Percentiles rank a stretch among this genome's conserved stretches.
phyloP scores from a whole-genome alignment of 2,888 invertebrate species.

The Liopterus haemorrhoidalis region DNA sequence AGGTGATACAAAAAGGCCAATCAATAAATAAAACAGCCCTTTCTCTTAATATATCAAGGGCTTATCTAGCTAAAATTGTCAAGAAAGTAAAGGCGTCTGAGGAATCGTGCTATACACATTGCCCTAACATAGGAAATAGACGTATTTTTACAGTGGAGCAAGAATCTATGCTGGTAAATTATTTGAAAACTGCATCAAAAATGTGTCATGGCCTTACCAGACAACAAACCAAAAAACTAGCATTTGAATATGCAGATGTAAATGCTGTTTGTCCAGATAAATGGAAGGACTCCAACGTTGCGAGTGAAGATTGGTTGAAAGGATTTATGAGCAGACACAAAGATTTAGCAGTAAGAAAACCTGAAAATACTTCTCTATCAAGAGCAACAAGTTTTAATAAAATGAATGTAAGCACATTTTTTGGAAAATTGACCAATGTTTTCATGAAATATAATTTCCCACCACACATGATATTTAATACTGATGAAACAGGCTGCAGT shows the following conservation, averaged over 20 bases:
- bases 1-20: slow-evolving; percentile 17
- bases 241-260: slow-evolving; percentile 26
- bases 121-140: slow-evolving; percentile 27
- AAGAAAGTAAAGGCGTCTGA: slow-evolving; percentile 23
- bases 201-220: slow-evolving; percentile 29
- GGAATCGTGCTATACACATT: slow-evolving; percentile 18
- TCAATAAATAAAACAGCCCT: slow-evolving; percentile 21
- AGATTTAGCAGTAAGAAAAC: slow-evolving; percentile 7
- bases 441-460: slow-evolving; percentile 10
- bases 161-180: slow-evolving; percentile 25
- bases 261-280: slow-evolving; percentile 24
- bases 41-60: slow-evolving; percentile 24
- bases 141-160: slow-evolving; percentile 28
- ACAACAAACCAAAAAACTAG: slow-evolving; percentile 25
- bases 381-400: slow-evolving; percentile 19
- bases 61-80: slow-evolving; percentile 26
- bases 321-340: too few relatives aligned
- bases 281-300: slow-evolving; percentile 23
- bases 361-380: slow-evolving; percentile 15
- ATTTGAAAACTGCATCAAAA: slow-evolving; percentile 28
- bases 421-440: slow-evolving; percentile 12
- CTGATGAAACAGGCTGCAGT: slow-evolving; percentile 21
- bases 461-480: slow-evolving; percentile 10
- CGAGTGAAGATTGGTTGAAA: slow-evolving; percentile 27
- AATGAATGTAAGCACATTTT: slow-evolving; percentile 12